Evolutionary conservation across 2,113 vertebrate species (phyloP), one percentile per base, ranked within the genome.

Genomic region (Crotalus helleri): DNA sequence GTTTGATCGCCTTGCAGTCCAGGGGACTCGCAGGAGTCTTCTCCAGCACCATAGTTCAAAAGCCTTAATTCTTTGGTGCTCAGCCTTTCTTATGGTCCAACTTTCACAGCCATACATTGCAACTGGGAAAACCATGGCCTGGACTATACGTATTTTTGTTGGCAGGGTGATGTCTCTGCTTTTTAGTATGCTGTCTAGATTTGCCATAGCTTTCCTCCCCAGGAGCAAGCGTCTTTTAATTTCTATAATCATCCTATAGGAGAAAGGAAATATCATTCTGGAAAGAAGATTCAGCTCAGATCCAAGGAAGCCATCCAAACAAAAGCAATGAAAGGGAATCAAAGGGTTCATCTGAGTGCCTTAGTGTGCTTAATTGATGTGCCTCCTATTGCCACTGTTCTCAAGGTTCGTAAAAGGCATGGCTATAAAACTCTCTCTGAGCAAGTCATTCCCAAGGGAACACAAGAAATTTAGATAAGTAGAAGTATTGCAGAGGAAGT

Each of bases 281-380:
- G 49, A n/a, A 54, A 0, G 0, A 5, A 5, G 9, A 11, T 15
- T 39, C 1, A 19, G 9, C 59, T 89, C 9, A 0, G 85, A 1
- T 61, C 88, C 92, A 0, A 33, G 0, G 54, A 26, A 26, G 33
- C 81, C 59, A 86, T 61, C 86, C 57, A 0, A 0, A 53, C 0
- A 58, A 23, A 0, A 0, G 0, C 1, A 2, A 61, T 1, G 4
- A 69, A 53, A 39, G 33, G 21, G 87, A 53, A 59, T 92, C 46
- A 89, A 85, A 91, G 54, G 53, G 39, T 44, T 91, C 29, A 61
- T 5, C 69, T 49, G 1, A 92, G 88, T 55, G 0, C 44, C 3
- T 59, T 59, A 44, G 19, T 39, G 33, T 91, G 17, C 21, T n/a
- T n/a, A 57, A 85, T 5, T 2, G 3, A 2, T 64, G 33, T 29